Evolutionary conservation across 2,113 vertebrate species (phyloP).

Genomic region (Oryzias melastigma): DNA sequence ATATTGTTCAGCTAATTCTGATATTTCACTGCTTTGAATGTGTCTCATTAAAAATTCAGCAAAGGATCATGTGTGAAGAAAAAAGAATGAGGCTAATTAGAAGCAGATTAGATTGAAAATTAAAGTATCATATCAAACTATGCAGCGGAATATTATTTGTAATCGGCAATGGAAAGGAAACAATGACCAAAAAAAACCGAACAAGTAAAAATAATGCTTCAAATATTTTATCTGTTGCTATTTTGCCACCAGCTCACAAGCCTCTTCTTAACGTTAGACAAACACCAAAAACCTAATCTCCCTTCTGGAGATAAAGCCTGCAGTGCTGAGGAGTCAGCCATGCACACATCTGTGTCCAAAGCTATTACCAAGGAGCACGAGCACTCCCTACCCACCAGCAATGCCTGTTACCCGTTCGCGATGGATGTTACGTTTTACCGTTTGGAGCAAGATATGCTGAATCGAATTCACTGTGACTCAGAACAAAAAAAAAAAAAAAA

Average conservation of each 20-base stretch:
- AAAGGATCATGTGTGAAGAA: not conserved
- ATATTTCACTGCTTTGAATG: slow-evolving; percentile 21
- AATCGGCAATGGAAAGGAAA: slow-evolving; percentile 28
- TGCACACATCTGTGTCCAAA: slow-evolving; percentile 66
- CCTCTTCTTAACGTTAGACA: slow-evolving; percentile 34
- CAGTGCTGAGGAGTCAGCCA: slow-evolving; percentile 59
- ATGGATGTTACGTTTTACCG: slow-evolving; percentile 42
- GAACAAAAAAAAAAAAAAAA: slow-evolving; percentile 16
- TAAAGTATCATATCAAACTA: slow-evolving; percentile 1
- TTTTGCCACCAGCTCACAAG: slow-evolving; percentile 38
- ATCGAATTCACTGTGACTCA: slow-evolving; percentile 39
- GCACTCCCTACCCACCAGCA: slow-evolving; percentile 39
- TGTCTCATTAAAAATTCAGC: not conserved
- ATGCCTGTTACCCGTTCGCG: slow-evolving; percentile 24
- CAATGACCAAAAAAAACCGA: slow-evolving; percentile 14
- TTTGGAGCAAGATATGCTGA: slow-evolving; percentile 48
- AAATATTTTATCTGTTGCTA: slow-evolving; percentile 50
- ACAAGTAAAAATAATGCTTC: slow-evolving; percentile 43
- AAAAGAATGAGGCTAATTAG: slow-evolving; percentile 4
- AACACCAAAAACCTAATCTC: slow-evolving; percentile 63
- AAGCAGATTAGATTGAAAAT: slow-evolving; percentile 5
- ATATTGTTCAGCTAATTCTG: slow-evolving; percentile 9
- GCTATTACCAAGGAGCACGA: slow-evolving; percentile 60
- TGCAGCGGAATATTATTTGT: slow-evolving; percentile 6
- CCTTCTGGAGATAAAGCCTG: slow-evolving; percentile 62